Percentiles rank a stretch among this genome's conserved stretches.
Conservation (phyloP, 2,888 invertebrate species). For the Yponomeuta cagnagella region DNA sequence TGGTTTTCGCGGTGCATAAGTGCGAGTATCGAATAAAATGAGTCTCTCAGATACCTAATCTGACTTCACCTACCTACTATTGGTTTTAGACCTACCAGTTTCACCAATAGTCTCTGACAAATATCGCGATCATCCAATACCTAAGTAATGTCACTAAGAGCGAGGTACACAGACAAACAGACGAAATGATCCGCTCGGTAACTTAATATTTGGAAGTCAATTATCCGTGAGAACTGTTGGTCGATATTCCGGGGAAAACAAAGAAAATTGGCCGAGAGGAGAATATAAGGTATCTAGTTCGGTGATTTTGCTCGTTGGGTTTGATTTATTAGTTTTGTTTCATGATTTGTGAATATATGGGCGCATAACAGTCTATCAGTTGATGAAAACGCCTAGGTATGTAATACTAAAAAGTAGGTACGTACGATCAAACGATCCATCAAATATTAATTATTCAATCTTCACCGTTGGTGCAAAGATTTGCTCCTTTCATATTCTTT, state of each 20-base stretch:
- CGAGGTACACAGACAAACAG: slow-evolving; percentile 10
- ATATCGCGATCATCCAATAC: slow-evolving; percentile 10
- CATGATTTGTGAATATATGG: not conserved
- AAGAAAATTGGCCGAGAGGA: slow-evolving; percentile 21
- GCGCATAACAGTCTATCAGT: too few species aligned
- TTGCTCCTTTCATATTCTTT: not conserved
- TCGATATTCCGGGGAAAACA: slow-evolving; percentile 40
- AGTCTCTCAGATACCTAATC: too few species aligned
- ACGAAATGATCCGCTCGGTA: slow-evolving; percentile 33
- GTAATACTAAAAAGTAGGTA: too few species aligned
- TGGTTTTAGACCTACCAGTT: not conserved
- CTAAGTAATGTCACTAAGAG: slow-evolving; percentile 3
- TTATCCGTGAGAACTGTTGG: slow-evolving; percentile 59
- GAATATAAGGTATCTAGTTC: slow-evolving; percentile 2
- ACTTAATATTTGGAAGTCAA: slow-evolving; percentile 69
- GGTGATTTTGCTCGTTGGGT: slow-evolving; percentile 23
- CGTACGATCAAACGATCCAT: too few species aligned
- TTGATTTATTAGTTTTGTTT: slow-evolving; percentile 24
- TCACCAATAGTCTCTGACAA: slow-evolving; percentile 3
- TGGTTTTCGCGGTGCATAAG: too few species aligned
- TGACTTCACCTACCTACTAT: too few species aligned
- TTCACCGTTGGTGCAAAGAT: too few species aligned
- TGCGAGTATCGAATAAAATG: too few species aligned
- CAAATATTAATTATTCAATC: too few species aligned
- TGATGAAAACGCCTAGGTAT: too few species aligned